Conservation (phyloP, 2,113 vertebrate genomes). For the Tetrax tetrax region DNA sequence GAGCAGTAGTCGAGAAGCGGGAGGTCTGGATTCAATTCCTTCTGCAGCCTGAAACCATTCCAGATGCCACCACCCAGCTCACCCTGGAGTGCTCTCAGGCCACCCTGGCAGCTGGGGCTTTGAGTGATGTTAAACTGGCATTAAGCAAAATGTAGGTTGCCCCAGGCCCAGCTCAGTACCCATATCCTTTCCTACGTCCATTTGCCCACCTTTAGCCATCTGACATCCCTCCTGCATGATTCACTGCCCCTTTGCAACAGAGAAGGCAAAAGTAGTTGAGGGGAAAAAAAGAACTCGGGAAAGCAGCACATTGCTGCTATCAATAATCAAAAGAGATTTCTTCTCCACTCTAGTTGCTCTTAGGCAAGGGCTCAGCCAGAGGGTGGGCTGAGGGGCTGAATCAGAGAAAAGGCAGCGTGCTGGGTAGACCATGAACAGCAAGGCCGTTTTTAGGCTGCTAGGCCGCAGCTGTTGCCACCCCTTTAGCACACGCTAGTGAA, state of each 20-base stretch:
- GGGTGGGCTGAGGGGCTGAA: background rate
- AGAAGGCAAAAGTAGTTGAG: background rate
- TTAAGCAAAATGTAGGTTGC: background rate
- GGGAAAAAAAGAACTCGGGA: background rate
- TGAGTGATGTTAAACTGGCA: background rate
- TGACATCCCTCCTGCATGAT: background rate
- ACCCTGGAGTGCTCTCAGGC: background rate
- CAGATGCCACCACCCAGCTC: background rate
- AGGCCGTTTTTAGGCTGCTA: background rate
- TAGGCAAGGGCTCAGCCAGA: background rate
- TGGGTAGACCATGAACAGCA: background rate
- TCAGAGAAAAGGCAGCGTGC: background rate
- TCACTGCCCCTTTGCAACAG: background rate
- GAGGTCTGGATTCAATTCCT: background rate
- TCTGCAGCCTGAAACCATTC: background rate
- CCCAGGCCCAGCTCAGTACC: background rate
- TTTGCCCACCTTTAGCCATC: background rate
- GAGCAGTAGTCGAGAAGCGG: background rate
- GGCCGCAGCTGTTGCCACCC: slow-evolving; percentile 28
- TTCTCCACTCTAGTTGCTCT: background rate
- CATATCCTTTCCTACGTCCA: background rate
- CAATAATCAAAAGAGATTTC: background rate
- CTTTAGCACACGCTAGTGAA: background rate
- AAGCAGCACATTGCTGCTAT: background rate
- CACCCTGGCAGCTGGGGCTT: background rate